Evolutionary conservation across 2,888 invertebrate genomes (phyloP), one percentile per base, ranked within the genome.

Genomic region (Diarsia rubi): DNA sequence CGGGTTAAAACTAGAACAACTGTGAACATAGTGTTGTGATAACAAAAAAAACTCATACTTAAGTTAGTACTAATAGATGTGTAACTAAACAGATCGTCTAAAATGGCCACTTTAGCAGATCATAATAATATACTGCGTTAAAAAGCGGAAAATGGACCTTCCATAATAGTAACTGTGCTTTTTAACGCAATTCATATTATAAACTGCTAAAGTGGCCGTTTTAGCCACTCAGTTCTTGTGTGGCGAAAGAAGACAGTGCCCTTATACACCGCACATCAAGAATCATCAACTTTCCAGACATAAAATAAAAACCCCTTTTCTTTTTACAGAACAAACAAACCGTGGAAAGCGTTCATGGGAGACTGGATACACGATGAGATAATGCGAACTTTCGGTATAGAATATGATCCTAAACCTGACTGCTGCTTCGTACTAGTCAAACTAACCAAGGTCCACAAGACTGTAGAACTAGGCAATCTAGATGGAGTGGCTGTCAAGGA

Each of bases 291-390:
- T 42, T 42, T 62, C 60, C 21, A 60, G 1, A 6, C n/a, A 21
- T 62, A 42, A 24, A n/a, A 52, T 12, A n/a, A n/a, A 27, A 24
- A 24, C 27, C 16, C 21, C 16, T 24, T 19, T 0, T 31, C 24
- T 66, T 78, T 89, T 92, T 82, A 64, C 93, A 96, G 96, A 83
- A 94, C 96, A 88, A 92, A 98, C 89, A 97, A 97, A 88, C 98
- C 98, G 12, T 98, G 98, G 98, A 97, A 98, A 90, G 98, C 98
- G 0, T 99, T 98, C 90, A 98, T 98, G 78, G 98, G 98, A 0
- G 98, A 98, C 84, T 98, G 98, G 98, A 97, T 98, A 63, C 96
- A 97, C 14, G 98, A 98, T n/a, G 97, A 98, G 73, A 97, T 98
- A 69, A 98, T 98, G 87, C 97, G 98, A 73, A 98, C 98, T 82